Conservation (phyloP, 1,140 invertebrate species). For the Ruditapes philippinarum region DNA sequence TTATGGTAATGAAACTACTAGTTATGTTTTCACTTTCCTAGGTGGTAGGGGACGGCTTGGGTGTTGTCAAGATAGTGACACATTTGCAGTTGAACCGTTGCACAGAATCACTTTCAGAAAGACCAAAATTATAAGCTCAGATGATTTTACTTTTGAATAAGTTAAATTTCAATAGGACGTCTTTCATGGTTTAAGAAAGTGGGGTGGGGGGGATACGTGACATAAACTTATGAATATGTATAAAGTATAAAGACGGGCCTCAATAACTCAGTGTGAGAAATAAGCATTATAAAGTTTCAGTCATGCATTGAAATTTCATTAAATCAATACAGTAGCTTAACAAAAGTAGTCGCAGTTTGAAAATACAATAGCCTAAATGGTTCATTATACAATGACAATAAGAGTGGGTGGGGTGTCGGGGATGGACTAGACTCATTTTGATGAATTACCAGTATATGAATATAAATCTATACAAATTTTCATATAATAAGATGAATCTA, state of each 20-base stretch:
- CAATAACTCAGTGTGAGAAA: constrained; percentile 12
- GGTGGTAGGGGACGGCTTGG: too few species aligned
- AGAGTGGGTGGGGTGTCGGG: constrained; percentile 28
- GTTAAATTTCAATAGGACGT: too few species aligned
- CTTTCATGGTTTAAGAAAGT: too few species aligned
- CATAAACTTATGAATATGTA: too few species aligned
- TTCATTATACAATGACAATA: constrained; percentile 61
- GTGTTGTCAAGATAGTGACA: too few species aligned
- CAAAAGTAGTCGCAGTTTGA: constrained; percentile 33
- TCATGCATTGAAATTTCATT: constrained; percentile 46
- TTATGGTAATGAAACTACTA: too few species aligned
- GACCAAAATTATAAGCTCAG: too few species aligned
- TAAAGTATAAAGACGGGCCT: constrained; percentile 26
- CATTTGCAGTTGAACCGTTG: too few species aligned
- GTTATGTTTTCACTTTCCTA: too few species aligned
- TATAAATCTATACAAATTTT: background rate
- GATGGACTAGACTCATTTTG: background rate
- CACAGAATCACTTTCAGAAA: too few species aligned
- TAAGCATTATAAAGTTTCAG: constrained; percentile 13
- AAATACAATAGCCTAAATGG: constrained; percentile 37
- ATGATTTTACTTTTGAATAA: too few species aligned
- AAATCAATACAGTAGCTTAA: constrained; percentile 16
- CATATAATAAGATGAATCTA: background rate
- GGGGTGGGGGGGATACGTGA: too few species aligned
- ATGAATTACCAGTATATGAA: constrained; percentile 36